phyloP scores from a whole-genome alignment of 2,113 vertebrate species.

The Cisticola juncidis region DNA sequence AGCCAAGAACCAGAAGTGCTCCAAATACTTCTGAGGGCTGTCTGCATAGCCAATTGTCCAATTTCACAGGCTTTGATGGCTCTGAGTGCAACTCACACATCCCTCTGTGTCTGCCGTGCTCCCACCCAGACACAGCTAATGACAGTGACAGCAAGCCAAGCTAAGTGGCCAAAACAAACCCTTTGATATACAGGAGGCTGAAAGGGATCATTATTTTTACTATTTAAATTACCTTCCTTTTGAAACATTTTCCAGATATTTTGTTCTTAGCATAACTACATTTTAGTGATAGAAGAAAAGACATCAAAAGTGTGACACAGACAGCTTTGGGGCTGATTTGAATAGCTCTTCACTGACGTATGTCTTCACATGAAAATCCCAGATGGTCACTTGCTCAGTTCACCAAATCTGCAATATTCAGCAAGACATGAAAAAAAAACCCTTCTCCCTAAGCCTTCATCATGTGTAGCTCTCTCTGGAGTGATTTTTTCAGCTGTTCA shows the following conservation, averaged over 20 bases:
- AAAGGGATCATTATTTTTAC: neutral
- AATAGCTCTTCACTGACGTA: neutral
- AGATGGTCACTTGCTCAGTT: neutral
- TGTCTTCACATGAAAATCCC: neutral
- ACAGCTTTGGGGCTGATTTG: neutral
- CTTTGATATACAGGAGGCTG: neutral
- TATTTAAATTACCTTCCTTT: neutral
- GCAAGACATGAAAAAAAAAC: neutral
- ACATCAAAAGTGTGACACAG: neutral
- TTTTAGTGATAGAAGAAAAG: neutral
- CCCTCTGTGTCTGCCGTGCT: neutral
- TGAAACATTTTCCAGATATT: neutral
- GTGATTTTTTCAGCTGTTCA: neutral
- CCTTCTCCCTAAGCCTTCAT: neutral
- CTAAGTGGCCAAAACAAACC: constrained; percentile 20
- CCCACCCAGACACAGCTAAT: neutral
- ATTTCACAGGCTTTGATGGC: constrained; percentile 22
- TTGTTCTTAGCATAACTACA: neutral
- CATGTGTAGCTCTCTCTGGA: neutral
- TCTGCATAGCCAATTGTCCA: constrained; percentile 41
- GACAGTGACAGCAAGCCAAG: neutral
- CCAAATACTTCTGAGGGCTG: constrained; percentile 7
- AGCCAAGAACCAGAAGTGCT: neutral
- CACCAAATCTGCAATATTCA: neutral
- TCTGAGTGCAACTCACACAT: neutral